These are phyloP conservation scores for Parapsyche elsis DNA, from an alignment of 1,140 invertebrate species.

Conservation along the genomic window DNA sequence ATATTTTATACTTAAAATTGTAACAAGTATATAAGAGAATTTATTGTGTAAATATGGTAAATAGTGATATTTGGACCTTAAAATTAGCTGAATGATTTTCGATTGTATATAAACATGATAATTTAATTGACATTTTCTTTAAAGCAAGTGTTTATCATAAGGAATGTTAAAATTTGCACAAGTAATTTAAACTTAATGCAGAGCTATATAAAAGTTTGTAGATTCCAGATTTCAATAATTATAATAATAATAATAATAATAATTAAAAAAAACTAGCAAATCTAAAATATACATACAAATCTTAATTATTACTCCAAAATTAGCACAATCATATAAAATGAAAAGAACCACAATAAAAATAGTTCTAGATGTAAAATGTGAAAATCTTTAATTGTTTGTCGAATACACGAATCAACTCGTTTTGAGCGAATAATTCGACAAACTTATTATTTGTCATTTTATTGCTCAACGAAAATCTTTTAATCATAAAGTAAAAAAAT, in stretches of 20 bases:
- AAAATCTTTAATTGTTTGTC: neutral
- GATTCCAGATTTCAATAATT: neutral
- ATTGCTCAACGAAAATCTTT: neutral
- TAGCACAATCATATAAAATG: slow-evolving; percentile 20
- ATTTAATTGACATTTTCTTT: too few relatives aligned
- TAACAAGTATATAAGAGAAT: neutral
- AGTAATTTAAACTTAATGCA: slow-evolving; percentile 5
- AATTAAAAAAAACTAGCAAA: slow-evolving; percentile 12
- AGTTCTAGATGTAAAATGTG: neutral
- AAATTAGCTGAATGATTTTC: too few relatives aligned
- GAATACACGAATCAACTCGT: neutral
- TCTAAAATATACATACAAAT: slow-evolving; percentile 8
- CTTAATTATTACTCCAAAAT: neutral
- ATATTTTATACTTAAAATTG: too few relatives aligned
- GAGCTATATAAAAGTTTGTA: neutral
- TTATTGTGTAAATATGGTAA: neutral
- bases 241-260: neutral
- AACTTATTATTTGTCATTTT: neutral
- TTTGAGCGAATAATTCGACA: neutral
- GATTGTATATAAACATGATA: too few relatives aligned
- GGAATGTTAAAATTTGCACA: neutral
- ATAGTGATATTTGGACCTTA: too few relatives aligned
- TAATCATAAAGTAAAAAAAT: neutral
- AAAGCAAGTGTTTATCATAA: neutral
- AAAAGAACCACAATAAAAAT: neutral